Evolutionary conservation across 2,113 vertebrate species (phyloP), one percentile per base, ranked within the genome.

Genomic region (Labrus mixtus): DNA sequence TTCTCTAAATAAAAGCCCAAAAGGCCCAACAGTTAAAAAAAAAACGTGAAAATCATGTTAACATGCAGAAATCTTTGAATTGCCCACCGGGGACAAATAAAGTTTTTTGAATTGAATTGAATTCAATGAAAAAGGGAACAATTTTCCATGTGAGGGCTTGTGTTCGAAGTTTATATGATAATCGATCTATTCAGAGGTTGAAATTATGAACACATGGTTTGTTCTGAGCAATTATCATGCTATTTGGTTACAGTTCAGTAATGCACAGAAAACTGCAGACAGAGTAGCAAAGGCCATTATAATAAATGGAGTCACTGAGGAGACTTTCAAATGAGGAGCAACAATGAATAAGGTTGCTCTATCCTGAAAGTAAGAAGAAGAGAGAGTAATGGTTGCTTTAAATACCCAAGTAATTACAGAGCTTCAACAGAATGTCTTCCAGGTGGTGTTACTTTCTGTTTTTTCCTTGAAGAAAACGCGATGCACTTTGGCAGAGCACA

Each of bases 381-480:
- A 61, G 48, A 37, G 41, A 8, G 11, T 67, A 58, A 63, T 37
- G 8, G 10, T 17, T 3, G 41, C 64, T 61, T 17, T 46, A 17
- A 46, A 6, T 17, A 46, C 15, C 12, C 5, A 12, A 17, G 13
- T 46, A 46, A 46, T 46, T 16, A 46, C 12, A 46, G 3, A 17
- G 45, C 45, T 46, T 46, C 45, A 46, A 46, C 45, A 46, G 16
- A 43, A 43, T 45, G 4, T 45, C 10, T 50, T 66, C 4, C 36
- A 20, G 22, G 3, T 46, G 13, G 37, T 29, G 3, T 64, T 5
- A 45, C 12, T 12, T 46, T 46, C 16, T 17, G 12, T 46, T 17
- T 17, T 46, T 67, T 63, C 58, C 16, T 43, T 8, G 15, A 74
- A 17, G 16, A 17, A 65, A 63, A 50, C 19, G 22, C 62, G 50